Percentiles rank a stretch among this genome's conserved stretches.
Evolutionary conservation across 2,888 invertebrate species (phyloP).

Genomic region (Harpalus rubripes): DNA sequence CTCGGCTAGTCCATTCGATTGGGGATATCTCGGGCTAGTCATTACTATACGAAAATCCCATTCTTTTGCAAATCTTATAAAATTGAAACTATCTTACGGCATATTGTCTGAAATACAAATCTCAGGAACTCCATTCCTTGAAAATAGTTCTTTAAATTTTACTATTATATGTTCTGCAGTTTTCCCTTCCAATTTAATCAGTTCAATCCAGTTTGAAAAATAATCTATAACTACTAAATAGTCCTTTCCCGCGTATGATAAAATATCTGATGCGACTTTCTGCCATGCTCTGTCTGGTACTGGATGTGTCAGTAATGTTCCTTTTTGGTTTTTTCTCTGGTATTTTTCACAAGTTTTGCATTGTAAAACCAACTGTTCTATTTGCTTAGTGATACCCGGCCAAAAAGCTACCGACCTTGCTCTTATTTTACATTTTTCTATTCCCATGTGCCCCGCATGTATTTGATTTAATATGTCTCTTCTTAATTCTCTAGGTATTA

Average conservation of each 20-base stretch:
- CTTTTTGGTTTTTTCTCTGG: too few relatives aligned
- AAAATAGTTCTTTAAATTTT: background rate
- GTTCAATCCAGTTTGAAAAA: constrained; percentile 27
- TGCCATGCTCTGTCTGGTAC: constrained; percentile 63
- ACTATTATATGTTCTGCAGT: constrained; percentile 1
- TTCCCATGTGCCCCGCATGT: too few relatives aligned
- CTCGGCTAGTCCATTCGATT: background rate
- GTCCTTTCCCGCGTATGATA: background rate
- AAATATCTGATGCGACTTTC: constrained; percentile 40
- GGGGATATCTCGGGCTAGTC: background rate
- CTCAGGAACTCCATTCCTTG: background rate
- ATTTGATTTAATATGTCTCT: too few relatives aligned
- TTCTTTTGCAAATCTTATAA: background rate
- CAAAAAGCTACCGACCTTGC: too few relatives aligned
- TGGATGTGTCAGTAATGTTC: constrained; percentile 52
- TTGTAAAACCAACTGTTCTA: too few relatives aligned
- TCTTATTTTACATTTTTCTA: too few relatives aligned
- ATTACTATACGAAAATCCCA: background rate
- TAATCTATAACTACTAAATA: constrained; percentile 7
- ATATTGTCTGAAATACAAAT: background rate
- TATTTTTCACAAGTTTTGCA: too few relatives aligned
- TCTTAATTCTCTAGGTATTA: too few relatives aligned
- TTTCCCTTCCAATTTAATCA: background rate
- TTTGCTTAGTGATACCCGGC: too few relatives aligned
- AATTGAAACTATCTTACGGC: background rate